Percentiles rank a stretch among this genome's conserved stretches.
These are phyloP conservation scores for Notolabrus celidotus DNA, from an alignment of 2,797 vertebrate species.

Conservation along the genomic window DNA sequence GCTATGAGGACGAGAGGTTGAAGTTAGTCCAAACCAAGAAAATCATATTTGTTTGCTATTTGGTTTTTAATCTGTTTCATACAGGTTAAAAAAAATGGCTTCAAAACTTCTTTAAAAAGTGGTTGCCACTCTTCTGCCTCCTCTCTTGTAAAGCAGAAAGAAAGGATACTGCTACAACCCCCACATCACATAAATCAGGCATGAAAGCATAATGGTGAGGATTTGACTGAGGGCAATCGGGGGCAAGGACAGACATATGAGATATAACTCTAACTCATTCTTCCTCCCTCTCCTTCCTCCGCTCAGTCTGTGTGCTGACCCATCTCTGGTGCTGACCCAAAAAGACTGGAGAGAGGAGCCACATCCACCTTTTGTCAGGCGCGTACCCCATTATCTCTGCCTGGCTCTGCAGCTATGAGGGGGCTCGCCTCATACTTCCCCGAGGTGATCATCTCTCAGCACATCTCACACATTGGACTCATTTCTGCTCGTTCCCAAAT, in stretches of 20 bases:
- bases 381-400: constrained; percentile 50
- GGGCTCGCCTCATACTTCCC: constrained; percentile 50
- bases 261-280: constrained; percentile 73
- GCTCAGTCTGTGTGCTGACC: constrained; percentile 61
- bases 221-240: constrained; percentile 74
- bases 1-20: constrained; percentile 25
- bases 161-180: constrained; percentile 57
- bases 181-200: constrained; percentile 73
- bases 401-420: constrained; percentile 42
- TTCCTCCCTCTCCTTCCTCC: constrained; percentile 52
- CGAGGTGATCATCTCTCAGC: constrained; percentile 74
- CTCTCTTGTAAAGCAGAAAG: constrained; percentile 45
- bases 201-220: constrained; percentile 71
- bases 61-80: constrained; percentile 12
- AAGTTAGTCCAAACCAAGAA: constrained; percentile 36
- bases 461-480: constrained; percentile 55
- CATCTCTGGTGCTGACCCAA: constrained; percentile 74
- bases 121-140: constrained; percentile 44
- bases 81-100: constrained; percentile 27
- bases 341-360: constrained; percentile 59
- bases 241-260: constrained; percentile 70
- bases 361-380: constrained; percentile 59
- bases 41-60: constrained; percentile 49
- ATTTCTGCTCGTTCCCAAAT: constrained; percentile 53
- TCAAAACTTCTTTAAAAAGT: constrained; percentile 22